Percentiles rank a stretch among this genome's conserved stretches.
Evolutionary conservation across 2,888 invertebrate genomes (phyloP).

Genomic region (Frankliniella fusca): DNA sequence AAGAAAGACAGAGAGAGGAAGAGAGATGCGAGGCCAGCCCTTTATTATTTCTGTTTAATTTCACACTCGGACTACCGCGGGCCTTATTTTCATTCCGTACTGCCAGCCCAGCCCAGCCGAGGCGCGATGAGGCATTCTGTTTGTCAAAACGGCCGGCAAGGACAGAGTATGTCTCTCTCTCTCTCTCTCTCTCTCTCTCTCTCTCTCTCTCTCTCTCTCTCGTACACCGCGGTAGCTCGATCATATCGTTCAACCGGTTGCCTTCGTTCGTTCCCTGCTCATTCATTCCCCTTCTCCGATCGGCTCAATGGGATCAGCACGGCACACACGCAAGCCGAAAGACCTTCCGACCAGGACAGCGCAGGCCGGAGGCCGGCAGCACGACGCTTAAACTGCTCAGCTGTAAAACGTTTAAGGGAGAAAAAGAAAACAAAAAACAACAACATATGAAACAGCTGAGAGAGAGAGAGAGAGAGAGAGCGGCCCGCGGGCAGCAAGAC

Average conservation of each 20-base stretch:
- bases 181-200: no score
- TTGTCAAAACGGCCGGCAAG: no score
- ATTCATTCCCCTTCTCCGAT: no score
- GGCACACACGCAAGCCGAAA: no score
- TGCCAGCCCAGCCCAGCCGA: neutral
- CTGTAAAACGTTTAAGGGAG: neutral
- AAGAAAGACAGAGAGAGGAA: neutral
- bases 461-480: neutral
- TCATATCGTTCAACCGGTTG: no score
- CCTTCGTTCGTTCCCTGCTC: no score
- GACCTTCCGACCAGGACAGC: no score
- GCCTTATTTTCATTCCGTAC: neutral
- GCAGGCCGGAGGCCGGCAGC: neutral
- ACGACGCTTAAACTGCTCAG: neutral
- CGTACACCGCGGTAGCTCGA: no score
- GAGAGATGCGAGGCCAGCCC: neutral
- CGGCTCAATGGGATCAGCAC: no score
- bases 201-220: no score
- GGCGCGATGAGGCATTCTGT: neutral
- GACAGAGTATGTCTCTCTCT: no score
- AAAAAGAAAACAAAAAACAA: neutral
- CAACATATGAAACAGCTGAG: neutral
- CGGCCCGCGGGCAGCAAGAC: no score
- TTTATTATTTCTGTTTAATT: neutral
- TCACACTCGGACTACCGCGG: slow-evolving; percentile 11